Base-by-base conservation (phyloP, 2,888 invertebrate species). In the Coremacera marginata region DNA sequence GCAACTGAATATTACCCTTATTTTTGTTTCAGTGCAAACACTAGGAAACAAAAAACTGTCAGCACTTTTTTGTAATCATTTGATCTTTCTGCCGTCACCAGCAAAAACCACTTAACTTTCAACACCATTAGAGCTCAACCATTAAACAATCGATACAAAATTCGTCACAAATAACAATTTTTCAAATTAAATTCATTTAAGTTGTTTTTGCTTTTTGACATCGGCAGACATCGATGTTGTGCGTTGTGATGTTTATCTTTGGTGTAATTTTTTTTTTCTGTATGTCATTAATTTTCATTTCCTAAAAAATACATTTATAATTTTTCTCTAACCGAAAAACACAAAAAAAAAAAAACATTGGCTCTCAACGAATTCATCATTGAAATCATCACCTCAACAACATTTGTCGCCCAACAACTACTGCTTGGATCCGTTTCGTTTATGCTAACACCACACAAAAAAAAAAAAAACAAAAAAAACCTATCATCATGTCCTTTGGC, bases 371-470 rank as follows among this genome's bases (percentile, higher is more conserved):
- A 60, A 44, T 62, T 67, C 51, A 62, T 75, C 55, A 74, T 70
- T 75, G 34, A 70, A 71, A 22, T 34, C 71, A 57, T 72, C 71
- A 77, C 22, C 75, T 77, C 62, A 73, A 76, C 68, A 68, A 74
- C 74, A 74, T 65, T 74, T 74, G 74, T 73, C 49, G 72, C 49
- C 49, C 37, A 34, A 68, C 51, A 67, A 60, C 70, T 70, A 27
- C 34, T 67, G 70, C 71, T 72, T 77, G 44, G 22, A 72, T 77
- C 67, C 67, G 72, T 77, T 77, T 67, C 72, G 67, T 72, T 75
- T 37, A 76, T 80, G 79, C 80, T 78, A 76, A 76, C 74, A 55
- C 74, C 72, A 75, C 16, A n/a, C 25, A 57, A n/a, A 63, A 44
- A 63, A 9, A 9, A 25, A 19, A 63, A n/a, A 14, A 57, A n/a